These are phyloP conservation scores for Lerema accius DNA, from an alignment of 1,140 invertebrate genomes.

Conservation along the genomic window DNA sequence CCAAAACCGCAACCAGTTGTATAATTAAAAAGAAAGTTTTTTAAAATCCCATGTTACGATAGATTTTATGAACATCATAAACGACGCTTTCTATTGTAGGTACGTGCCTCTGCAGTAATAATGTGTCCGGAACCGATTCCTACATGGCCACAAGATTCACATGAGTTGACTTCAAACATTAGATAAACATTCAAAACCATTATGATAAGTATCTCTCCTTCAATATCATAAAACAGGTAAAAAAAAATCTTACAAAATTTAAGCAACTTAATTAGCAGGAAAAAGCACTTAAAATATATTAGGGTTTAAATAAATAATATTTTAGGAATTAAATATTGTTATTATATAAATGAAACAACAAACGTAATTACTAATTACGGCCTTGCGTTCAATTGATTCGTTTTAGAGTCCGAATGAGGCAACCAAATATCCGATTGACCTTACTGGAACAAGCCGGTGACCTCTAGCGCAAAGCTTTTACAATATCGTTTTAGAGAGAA, in stretches of 20 bases:
- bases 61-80: too few species aligned
- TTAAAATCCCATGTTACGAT: not conserved
- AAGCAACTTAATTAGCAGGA: too few species aligned
- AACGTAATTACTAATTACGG: conserved; percentile 49
- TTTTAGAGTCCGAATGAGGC: conserved; percentile 51
- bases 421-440: conserved; percentile 69
- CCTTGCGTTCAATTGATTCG: conserved; percentile 67
- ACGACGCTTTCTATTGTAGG: not conserved
- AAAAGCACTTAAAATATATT: too few species aligned
- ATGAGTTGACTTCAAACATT: too few species aligned
- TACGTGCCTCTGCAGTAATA: too few species aligned
- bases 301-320: too few species aligned
- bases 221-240: too few species aligned
- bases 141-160: too few species aligned
- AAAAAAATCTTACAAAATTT: too few species aligned
- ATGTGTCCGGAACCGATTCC: too few species aligned
- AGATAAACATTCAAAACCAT: too few species aligned
- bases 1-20: not conserved
- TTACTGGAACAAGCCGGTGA: conserved; percentile 64
- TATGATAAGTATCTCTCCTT: too few species aligned
- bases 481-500: conserved; percentile 45
- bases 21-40: not conserved
- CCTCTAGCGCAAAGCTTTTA: conserved; percentile 56
- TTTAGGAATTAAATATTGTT: not conserved
- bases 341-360: conserved; percentile 23